Evolutionary conservation across 2,888 invertebrate species (phyloP), one percentile per base, ranked within the genome.

Genomic region (Synanthedon myopaeformis): DNA sequence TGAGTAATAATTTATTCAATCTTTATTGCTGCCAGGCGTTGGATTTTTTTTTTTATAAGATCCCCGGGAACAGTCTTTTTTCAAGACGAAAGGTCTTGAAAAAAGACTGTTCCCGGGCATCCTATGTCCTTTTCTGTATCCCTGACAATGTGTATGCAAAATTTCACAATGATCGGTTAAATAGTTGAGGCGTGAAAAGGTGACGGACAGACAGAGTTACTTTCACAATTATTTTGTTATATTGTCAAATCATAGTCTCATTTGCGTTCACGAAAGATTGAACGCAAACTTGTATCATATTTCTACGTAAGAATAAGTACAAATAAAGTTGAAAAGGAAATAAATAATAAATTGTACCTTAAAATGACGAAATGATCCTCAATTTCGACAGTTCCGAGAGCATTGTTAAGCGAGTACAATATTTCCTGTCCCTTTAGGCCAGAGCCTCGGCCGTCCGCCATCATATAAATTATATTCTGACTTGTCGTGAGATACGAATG

Each of bases 391-490:
- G 93, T 93, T 1, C 96, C 98, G 51, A 98, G 83, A 12, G 89
- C 88, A 63, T 93, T 92, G 79, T 97, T 97, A 28, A 96, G 86
- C 12, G 92, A 87, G 72, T 92, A 95, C 54, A 95, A 84, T 60
- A 93, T 91, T 23, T 92, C 89, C 63, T 93, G 93, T 0, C 97
- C 98, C 65, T 94, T 92, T 55, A 92, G 90, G 0, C 93, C 94
- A 1, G 94, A 92, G n/a, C 98, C 98, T 55, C 97, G 90, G 0
- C 93, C 94, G 83, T 98, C 98, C 41, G 97, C 94, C 56, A 90
- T 74, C 56, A 93, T 93, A 74, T 95, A 94, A 64, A 97, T 93
- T 41, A 93, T 90, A 59, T 92, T 89, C 53, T 91, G 90, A 50
- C 90, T 91, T 0, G 95, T 94, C 0, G 92, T 89, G 64, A 96